These are phyloP conservation scores for Azemiops feae DNA, from an alignment of 2,113 vertebrate genomes.

Conservation along the genomic window DNA sequence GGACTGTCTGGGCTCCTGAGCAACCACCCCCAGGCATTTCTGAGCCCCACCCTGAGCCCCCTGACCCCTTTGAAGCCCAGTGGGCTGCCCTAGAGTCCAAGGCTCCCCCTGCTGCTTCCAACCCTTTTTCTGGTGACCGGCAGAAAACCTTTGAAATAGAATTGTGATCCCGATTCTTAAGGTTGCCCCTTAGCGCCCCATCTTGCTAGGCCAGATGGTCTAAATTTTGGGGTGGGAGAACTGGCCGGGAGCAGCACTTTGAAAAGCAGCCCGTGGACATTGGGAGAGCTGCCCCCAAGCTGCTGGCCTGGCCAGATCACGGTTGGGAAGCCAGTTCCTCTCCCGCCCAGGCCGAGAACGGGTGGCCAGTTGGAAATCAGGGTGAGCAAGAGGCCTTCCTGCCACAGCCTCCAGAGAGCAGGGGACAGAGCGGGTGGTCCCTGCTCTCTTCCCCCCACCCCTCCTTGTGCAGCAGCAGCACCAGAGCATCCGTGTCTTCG, in stretches of 20 bases:
- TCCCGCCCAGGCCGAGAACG: not conserved
- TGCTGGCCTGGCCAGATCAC: not conserved
- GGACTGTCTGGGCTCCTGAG: conserved; percentile 80
- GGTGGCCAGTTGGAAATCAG: not conserved
- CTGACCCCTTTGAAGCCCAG: conserved; percentile 88
- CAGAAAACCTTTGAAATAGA: conserved; percentile 92
- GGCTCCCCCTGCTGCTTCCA: conserved; percentile 65
- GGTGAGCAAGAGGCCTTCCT: no score
- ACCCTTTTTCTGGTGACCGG: conserved; percentile 86
- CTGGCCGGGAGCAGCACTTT: not conserved
- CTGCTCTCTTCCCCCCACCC: not conserved
- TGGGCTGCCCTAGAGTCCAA: conserved; percentile 88
- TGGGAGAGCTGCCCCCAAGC: not conserved
- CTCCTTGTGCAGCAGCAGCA: no score
- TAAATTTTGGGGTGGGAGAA: not conserved
- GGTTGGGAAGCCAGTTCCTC: not conserved
- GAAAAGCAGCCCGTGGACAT: not conserved
- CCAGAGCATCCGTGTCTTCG: not conserved
- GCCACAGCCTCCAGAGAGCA: no score
- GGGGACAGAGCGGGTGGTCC: not conserved
- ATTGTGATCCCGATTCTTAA: conserved; percentile 67
- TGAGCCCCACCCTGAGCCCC: conserved; percentile 40
- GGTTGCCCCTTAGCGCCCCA: not conserved
- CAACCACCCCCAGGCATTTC: conserved; percentile 59
- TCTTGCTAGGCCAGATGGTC: not conserved